phyloP scores from a whole-genome alignment of 2,888 invertebrate species.

The Dicycla oo region DNA sequence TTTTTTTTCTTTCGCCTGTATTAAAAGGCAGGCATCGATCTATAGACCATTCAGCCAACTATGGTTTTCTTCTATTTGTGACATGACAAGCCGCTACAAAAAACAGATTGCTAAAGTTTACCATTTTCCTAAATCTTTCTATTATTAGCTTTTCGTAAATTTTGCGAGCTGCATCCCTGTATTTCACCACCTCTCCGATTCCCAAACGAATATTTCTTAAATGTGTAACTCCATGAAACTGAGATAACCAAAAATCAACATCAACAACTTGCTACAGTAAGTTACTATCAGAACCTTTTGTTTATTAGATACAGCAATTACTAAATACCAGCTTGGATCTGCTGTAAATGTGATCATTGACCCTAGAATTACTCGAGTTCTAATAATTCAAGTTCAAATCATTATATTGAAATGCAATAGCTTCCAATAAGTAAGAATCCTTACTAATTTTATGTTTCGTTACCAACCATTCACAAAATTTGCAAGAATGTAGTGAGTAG shows the following conservation, averaged over 20 bases:
- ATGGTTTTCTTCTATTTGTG: too few species aligned
- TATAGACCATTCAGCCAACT: too few species aligned
- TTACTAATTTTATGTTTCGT: not conserved
- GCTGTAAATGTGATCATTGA: not conserved
- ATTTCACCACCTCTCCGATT: not conserved
- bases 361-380: conserved; percentile 6
- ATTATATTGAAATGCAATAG: not conserved
- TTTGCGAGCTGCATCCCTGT: not conserved
- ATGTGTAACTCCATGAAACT: not conserved
- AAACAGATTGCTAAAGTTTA: not conserved
- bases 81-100: too few species aligned
- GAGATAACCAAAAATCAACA: conserved; percentile 2
- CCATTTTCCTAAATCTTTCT: not conserved
- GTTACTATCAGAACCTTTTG: not conserved
- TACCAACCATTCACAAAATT: not conserved
- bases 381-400: not conserved
- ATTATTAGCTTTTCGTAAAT: not conserved
- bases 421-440: not conserved
- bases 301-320: not conserved
- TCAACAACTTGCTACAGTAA: conserved; percentile 12
- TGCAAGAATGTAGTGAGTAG: not conserved
- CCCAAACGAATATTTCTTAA: not conserved
- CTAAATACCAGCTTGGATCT: not conserved
- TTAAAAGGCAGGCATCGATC: too few species aligned
- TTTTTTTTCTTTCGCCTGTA: too few species aligned